Base-by-base conservation (phyloP, 2,797 vertebrate species). In the Spondyliosoma cantharus region DNA sequence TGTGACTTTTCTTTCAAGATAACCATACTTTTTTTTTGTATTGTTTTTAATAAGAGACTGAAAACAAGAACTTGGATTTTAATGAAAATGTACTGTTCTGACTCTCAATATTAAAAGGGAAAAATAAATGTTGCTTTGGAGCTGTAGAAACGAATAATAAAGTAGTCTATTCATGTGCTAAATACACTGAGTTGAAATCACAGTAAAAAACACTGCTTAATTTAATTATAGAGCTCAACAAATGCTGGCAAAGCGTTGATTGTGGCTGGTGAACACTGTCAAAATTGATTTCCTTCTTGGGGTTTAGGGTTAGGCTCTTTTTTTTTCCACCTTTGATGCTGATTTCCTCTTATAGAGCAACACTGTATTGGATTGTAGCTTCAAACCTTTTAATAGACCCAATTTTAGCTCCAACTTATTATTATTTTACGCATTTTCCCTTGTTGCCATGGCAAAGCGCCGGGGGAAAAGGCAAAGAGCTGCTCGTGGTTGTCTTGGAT, bases 401-500 rank as follows among this genome's bases (percentile, higher is more conserved):
- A 78, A 66, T 87, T 90, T 87, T 68, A 87, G 85, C 78, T 88
- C 73, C 78, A 77, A 81, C 87, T 89, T 89, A 92, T 95, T 90
- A 93, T 93, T 94, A 94, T 94, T 94, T 94, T 91, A 94, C 91
- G 86, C 86, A 87, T 90, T 94, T 93, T 91, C 76, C 92, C 92
- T 92, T 86, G 95, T 95, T 95, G 92, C 94, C 91, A 95, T 95
- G 94, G 93, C 73, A 71, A 95, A 89, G 88, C 49, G 12, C 81
- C 19, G 84, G 84, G 83, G 79, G 83, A 84, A 82, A 78, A 84
- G 69, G 66, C 62, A 25, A 85, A 54, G 85, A 78, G 82, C 80
- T 85, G 90, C 93, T 91, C 89, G 65, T 43, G 90, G 94, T 96
- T 95, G 94, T 95, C 94, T 94, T 95, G 95, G 95, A 94, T 95